A percentile compares a stretch with the other conserved stretches of the same genome.
Evolutionary conservation across 2,113 vertebrate species (phyloP).

Genomic region (Gnathochromis pfefferi): DNA sequence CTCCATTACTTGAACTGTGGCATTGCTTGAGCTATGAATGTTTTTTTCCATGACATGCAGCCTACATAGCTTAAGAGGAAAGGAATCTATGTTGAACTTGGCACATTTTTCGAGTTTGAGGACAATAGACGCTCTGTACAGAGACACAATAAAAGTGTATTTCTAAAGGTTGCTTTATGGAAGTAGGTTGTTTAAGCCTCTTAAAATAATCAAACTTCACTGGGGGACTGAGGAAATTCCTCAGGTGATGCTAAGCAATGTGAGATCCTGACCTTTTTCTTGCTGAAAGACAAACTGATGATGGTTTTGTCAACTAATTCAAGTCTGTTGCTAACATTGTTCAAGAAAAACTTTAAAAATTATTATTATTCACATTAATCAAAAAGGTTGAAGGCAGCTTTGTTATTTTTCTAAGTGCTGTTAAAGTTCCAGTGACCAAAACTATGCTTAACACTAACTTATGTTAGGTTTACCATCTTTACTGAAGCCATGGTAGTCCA

Average conservation of each 20-base stretch:
- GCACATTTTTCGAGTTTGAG: conserved; percentile 68
- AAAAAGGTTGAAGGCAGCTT: not conserved
- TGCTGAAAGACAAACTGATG: conserved; percentile 72
- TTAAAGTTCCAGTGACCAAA: not conserved
- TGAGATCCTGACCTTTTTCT: conserved; percentile 68
- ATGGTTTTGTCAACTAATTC: conserved; percentile 63
- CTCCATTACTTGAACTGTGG: conserved; percentile 73
- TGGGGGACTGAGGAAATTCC: conserved; percentile 47
- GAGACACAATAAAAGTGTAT: conserved; percentile 53
- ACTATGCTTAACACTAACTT: not conserved
- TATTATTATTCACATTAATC: not conserved
- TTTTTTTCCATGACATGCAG: conserved; percentile 63
- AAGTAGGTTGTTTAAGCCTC: conserved; percentile 48
- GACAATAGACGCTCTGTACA: conserved; percentile 65
- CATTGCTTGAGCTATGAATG: conserved; percentile 70
- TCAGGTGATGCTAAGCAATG: conserved; percentile 59
- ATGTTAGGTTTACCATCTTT: not conserved
- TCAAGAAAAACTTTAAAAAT: not conserved
- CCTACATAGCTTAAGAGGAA: conserved; percentile 67
- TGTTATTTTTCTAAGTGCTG: not conserved
- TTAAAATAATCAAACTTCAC: conserved; percentile 45
- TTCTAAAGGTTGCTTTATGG: conserved; percentile 49
- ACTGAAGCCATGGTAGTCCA: not conserved
- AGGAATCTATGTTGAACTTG: conserved; percentile 66
- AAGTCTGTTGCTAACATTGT: not conserved